Base-by-base conservation (phyloP, 2,113 vertebrate genomes). In the Carassius gibelio region DNA sequence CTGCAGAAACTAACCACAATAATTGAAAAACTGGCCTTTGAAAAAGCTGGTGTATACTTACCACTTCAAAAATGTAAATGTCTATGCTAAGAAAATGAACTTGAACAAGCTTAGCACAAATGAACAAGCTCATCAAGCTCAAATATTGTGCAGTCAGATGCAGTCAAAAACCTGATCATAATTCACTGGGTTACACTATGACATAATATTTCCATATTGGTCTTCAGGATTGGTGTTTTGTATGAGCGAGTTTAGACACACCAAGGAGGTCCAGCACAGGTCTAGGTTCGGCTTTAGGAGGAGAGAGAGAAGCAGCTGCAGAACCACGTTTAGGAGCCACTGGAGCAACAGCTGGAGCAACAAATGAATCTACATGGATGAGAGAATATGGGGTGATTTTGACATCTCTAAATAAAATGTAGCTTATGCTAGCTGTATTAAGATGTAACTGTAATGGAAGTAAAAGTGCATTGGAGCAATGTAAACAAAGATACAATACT, bases 241-340 rank as follows among this genome's bases (percentile, higher is more conserved):
- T 90, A 91, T 86, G 90, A 48, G 92, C 84, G 80, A 84, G n/a
- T 86, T 91, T 88, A 78, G 94, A 95, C 95, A 93, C 94, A 99
- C 98, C 98, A 91, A 99, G 96, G 87, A 99, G 96, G 93, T 99
- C 97, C 93, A 99, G 96, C 90, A 99, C 98, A 88, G 96, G 96
- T 81, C 94, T 93, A 75, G 96, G 93, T 83, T 98, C 96, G 91
- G 95, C 90, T 93, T 97, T 96, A 89, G 96, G 95, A 86, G 97
- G 96, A 93, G 96, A 96, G 72, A 95, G 93, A 83, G 96, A 92
- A 89, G 84, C 84, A 83, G 82, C 75, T 80, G 79, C 59, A 11
- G 86, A 13, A 78, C 88, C 57, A 13, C 81, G 76, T 48, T 80
- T 1, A 42, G 81, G 74, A 3, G 87, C 75, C 84, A 88, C 83